phyloP scores from a whole-genome alignment of 2,888 invertebrate genomes.

The Calameuta filiformis region DNA sequence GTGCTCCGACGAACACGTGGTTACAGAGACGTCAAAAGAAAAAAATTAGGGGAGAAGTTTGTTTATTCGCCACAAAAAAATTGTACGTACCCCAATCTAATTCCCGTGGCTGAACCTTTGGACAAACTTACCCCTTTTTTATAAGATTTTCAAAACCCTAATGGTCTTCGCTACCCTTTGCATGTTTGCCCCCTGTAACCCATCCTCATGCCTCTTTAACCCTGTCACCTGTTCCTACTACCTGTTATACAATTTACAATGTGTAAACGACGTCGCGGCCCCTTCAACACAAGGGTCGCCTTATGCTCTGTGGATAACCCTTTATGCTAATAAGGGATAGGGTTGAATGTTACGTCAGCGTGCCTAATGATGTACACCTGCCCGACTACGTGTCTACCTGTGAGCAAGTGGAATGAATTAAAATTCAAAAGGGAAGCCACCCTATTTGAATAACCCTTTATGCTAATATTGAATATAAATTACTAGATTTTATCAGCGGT shows the following conservation, averaged over 20 bases:
- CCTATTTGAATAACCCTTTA: constrained; percentile 38
- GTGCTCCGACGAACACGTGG: neutral
- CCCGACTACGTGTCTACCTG: constrained; percentile 32
- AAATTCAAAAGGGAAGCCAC: constrained; percentile 30
- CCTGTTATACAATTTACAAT: neutral
- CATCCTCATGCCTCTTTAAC: neutral
- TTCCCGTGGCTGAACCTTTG: neutral
- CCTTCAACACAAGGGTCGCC: neutral
- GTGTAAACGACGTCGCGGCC: neutral
- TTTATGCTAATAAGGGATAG: constrained; percentile 12
- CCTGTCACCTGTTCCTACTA: neutral
- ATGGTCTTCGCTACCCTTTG: neutral
- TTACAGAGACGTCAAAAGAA: neutral
- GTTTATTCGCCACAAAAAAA: too few relatives aligned
- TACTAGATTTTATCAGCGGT: neutral
- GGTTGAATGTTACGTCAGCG: neutral
- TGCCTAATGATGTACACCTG: constrained; percentile 24
- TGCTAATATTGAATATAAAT: constrained; percentile 35
- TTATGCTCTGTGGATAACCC: neutral
- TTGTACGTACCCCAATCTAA: neutral
- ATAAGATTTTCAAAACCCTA: neutral
- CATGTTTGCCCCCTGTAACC: constrained; percentile 12
- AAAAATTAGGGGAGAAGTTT: too few relatives aligned
- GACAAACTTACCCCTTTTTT: neutral
- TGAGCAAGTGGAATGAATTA: constrained; percentile 38